A percentile compares a stretch with the other conserved stretches of the same genome.
Evolutionary conservation across 1,140 invertebrate genomes (phyloP).

Genomic region (Popillia japonica): DNA sequence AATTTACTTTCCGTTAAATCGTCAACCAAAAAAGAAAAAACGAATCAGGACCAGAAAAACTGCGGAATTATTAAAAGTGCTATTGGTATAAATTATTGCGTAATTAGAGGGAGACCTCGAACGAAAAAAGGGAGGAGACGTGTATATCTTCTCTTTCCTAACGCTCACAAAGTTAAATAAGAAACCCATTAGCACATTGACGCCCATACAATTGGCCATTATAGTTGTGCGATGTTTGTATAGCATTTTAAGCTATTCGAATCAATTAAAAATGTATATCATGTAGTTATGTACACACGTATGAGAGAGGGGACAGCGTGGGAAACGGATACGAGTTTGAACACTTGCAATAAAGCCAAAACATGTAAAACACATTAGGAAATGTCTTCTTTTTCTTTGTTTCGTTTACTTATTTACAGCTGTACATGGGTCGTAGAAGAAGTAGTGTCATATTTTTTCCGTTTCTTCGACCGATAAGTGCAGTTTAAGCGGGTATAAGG

Average conservation of each 20-base stretch:
- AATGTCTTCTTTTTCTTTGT: constrained; percentile 14
- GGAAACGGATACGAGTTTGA: constrained; percentile 20
- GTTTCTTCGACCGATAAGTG: background rate
- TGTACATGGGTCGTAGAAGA: background rate
- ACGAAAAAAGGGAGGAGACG: background rate
- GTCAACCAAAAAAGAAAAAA: background rate
- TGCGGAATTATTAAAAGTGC: background rate
- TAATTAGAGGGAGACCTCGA: background rate
- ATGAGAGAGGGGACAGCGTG: background rate
- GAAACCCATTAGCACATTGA: constrained; percentile 3
- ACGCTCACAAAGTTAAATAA: background rate
- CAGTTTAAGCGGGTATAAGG: no score
- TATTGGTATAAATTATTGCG: constrained; percentile 1
- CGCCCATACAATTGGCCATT: background rate
- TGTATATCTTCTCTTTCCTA: background rate
- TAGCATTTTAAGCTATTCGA: constrained; percentile 6
- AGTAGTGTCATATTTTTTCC: constrained; percentile 6
- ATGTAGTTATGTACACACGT: constrained; percentile 9
- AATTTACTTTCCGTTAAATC: no score
- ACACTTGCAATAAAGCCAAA: constrained; percentile 31
- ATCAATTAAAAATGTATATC: constrained; percentile 30
- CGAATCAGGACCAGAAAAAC: background rate
- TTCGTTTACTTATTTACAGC: constrained; percentile 9
- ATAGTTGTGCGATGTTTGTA: background rate
- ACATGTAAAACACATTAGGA: constrained; percentile 30